These are phyloP conservation scores for Parauchenoglanis punctatus DNA, from an alignment of 2,797 vertebrate genomes.

Conservation along the genomic window DNA sequence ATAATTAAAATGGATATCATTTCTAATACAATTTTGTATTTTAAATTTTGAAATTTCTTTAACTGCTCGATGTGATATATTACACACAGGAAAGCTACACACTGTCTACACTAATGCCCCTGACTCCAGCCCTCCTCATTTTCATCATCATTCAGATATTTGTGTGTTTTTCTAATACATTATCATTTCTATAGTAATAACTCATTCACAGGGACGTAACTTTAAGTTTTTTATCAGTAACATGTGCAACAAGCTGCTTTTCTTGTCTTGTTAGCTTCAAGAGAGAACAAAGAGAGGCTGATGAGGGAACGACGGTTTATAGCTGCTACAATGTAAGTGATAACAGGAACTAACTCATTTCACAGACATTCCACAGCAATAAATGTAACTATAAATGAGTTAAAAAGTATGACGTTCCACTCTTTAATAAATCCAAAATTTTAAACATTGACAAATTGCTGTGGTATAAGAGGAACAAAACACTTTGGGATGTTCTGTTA, in stretches of 20 bases:
- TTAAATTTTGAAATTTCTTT: neutral
- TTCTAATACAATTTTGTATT: neutral
- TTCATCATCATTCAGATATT: neutral
- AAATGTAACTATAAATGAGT: neutral
- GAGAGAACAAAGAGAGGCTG: neutral
- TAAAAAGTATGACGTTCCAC: neutral
- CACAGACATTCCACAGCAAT: neutral
- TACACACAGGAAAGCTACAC: neutral
- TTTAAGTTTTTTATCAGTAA: neutral
- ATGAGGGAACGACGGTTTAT: neutral
- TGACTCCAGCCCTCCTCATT: neutral
- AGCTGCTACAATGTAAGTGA: neutral
- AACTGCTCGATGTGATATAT: neutral
- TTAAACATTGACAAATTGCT: neutral
- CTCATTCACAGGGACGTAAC: neutral
- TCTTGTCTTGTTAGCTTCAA: neutral
- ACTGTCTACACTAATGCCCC: neutral
- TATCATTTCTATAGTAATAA: neutral
- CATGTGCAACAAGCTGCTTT: neutral
- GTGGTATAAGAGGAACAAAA: neutral
- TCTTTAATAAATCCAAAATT: neutral
- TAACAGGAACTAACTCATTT: neutral
- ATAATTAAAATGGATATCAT: neutral
- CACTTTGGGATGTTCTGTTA: neutral
- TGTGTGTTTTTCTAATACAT: neutral